Percentiles rank a stretch among this genome's conserved stretches.
phyloP scores from a whole-genome alignment of 1,140 invertebrate genomes.

The Delia radicum region DNA sequence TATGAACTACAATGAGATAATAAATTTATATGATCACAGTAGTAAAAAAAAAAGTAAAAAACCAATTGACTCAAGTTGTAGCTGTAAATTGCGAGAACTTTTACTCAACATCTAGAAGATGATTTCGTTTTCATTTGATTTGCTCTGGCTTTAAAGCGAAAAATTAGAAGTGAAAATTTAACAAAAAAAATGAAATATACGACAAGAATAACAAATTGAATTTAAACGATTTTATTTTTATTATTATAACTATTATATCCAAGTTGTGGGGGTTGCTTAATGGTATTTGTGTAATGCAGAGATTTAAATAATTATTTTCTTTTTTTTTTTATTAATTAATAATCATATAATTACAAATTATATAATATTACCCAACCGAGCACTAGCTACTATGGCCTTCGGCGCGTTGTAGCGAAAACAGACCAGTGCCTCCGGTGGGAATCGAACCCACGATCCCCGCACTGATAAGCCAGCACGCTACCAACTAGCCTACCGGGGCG shows the following conservation, averaged over 20 bases:
- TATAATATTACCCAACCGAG: too few species aligned
- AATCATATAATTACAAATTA: too few species aligned
- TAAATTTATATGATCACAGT: not conserved
- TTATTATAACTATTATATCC: not conserved
- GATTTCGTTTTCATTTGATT: not conserved
- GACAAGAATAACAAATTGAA: not conserved
- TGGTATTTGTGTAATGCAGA: not conserved
- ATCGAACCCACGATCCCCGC: too few species aligned
- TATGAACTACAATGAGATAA: slow-evolving; percentile 5
- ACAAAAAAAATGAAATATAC: not conserved
- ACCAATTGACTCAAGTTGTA: not conserved
- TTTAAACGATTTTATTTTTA: not conserved
- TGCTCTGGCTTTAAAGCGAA: not conserved
- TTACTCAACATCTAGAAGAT: not conserved
- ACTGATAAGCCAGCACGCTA: too few species aligned
- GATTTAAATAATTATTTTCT: too few species aligned
- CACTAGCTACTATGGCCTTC: too few species aligned
- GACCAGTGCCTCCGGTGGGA: too few species aligned
- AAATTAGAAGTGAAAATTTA: not conserved
- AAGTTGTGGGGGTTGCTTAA: not conserved
- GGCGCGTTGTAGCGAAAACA: too few species aligned
- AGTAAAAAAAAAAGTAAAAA: not conserved
- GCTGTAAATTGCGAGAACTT: not conserved
- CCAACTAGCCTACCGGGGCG: too few species aligned
- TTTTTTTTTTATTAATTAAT: too few species aligned